Conservation (phyloP, 2,797 vertebrate genomes). For the Lycodopsis pacificus region DNA sequence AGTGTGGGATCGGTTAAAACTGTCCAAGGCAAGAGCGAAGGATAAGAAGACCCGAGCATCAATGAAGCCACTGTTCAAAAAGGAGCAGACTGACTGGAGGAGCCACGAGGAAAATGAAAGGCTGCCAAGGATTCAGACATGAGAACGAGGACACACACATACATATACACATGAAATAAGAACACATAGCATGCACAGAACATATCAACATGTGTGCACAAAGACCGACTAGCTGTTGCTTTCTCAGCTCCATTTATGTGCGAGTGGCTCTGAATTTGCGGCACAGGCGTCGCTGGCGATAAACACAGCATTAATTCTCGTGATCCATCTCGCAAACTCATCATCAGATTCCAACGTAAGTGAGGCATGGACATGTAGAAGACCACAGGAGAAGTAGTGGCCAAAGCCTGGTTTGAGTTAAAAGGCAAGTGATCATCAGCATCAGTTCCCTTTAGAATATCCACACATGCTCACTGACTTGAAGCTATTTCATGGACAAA, state of each 20-base stretch:
- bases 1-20: conserved; percentile 61
- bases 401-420: conserved; percentile 43
- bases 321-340: conserved; percentile 29
- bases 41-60: conserved; percentile 58
- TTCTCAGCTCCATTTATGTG: conserved; percentile 55
- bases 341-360: conserved; percentile 21
- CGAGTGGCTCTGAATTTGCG: conserved; percentile 52
- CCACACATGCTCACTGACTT: conserved; percentile 35
- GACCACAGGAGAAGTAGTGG: conserved; percentile 24
- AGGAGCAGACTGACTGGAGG: conserved; percentile 43
- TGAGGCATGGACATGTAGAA: conserved; percentile 7
- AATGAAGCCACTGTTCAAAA: conserved; percentile 70
- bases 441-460: conserved; percentile 31
- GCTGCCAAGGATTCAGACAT: conserved; percentile 54
- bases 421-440: conserved; percentile 39
- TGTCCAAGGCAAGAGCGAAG: conserved; percentile 40
- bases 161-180: conserved; percentile 24
- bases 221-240: conserved; percentile 49
- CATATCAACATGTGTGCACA: conserved; percentile 38
- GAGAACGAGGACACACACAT: conserved; percentile 54
- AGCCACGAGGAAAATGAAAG: conserved; percentile 46
- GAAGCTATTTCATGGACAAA: conserved; percentile 40
- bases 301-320: conserved; percentile 38
- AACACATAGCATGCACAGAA: conserved; percentile 29
- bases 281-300: conserved; percentile 31